phyloP scores from a whole-genome alignment of 2,888 invertebrate species.

The Himalopsyche kuldschensis region DNA sequence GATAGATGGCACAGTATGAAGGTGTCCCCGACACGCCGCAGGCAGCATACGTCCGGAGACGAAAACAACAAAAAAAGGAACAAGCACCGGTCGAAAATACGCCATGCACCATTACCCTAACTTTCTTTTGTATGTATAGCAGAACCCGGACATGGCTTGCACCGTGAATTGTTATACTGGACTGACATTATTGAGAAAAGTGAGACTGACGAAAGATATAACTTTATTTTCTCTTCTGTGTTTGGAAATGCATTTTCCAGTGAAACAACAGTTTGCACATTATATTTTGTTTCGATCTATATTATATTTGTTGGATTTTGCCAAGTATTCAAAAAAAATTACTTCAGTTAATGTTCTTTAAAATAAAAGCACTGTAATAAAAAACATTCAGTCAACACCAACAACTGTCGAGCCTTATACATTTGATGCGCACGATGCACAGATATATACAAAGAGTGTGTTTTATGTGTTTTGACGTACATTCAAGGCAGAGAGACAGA shows the following conservation, averaged over 20 bases:
- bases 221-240: conserved; percentile 14
- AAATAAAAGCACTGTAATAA: too few relatives aligned
- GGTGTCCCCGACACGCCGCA: background rate
- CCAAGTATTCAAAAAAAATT: too few relatives aligned
- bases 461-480: too few relatives aligned
- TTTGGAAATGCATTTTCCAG: conserved; percentile 2
- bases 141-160: background rate
- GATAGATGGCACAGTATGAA: background rate
- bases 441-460: too few relatives aligned
- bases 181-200: conserved; percentile 12
- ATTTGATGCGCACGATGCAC: too few relatives aligned
- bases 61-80: conserved; percentile 18
- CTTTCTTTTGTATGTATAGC: conserved; percentile 10
- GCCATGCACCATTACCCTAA: conserved; percentile 8
- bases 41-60: background rate
- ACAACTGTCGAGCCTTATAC: too few relatives aligned
- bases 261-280: background rate
- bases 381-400: too few relatives aligned
- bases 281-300: background rate
- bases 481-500: too few relatives aligned
- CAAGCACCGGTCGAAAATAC: conserved; percentile 6
- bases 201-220: conserved; percentile 17
- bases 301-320: too few relatives aligned
- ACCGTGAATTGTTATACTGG: background rate
- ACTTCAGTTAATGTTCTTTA: too few relatives aligned